phyloP scores from a whole-genome alignment of 2,113 vertebrate species.

The Illadopsis cleaveri region DNA sequence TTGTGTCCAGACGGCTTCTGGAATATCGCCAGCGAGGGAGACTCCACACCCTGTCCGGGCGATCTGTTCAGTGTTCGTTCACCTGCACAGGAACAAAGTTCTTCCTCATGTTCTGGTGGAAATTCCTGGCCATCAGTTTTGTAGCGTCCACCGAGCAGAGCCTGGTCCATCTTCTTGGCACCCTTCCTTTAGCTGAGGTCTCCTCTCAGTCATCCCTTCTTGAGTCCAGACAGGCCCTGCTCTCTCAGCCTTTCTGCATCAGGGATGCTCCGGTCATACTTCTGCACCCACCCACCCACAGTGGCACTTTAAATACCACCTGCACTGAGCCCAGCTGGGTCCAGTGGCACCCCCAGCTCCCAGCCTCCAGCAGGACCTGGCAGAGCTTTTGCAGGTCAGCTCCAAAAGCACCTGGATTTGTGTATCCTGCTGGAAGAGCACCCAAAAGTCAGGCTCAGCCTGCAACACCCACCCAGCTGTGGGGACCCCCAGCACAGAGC shows the following conservation, averaged over 20 bases:
- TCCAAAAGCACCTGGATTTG: not conserved
- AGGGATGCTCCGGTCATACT: not conserved
- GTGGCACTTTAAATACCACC: not conserved
- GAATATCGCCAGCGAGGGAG: not conserved
- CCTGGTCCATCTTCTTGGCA: not conserved
- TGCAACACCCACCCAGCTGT: fast-evolving
- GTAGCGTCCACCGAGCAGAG: not conserved
- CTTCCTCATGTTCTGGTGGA: not conserved
- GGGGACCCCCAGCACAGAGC: not conserved
- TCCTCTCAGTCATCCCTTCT: no score
- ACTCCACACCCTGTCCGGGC: not conserved
- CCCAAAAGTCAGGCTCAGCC: no score
- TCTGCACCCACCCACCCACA: not conserved
- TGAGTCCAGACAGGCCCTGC: not conserved
- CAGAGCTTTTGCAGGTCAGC: not conserved
- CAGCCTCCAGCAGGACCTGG: not conserved
- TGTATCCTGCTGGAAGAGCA: not conserved
- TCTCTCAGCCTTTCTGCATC: not conserved
- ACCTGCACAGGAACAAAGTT: not conserved
- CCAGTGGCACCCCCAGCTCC: not conserved
- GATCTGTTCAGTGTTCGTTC: not conserved
- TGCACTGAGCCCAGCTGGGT: not conserved
- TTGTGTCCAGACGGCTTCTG: not conserved
- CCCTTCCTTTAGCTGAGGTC: no score
- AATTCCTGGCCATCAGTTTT: not conserved